Evolutionary conservation across 2,797 vertebrate species (phyloP), one percentile per base, ranked within the genome.

Genomic region (Zenarchopterus dispar): DNA sequence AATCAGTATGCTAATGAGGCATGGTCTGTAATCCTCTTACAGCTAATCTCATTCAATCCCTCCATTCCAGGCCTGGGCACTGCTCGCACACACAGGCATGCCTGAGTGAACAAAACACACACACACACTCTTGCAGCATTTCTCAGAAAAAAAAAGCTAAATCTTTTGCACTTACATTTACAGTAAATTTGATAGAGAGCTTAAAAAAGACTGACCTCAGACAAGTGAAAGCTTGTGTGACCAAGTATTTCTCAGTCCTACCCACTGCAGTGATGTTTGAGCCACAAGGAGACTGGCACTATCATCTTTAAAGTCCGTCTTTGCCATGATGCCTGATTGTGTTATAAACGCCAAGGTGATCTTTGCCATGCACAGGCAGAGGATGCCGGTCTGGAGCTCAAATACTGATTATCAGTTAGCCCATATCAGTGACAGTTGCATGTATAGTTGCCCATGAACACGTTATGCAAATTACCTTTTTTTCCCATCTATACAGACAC

Each of bases 1-100:
- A 89, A 86, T 91, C 88, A 82, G 84, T 91, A 91, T 92, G 90
- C 81, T 91, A 91, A 92, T 92, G 87, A 92, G 84, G 85, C 91
- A 90, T 91, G 81, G 80, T 89, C 86, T 89, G 81, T 92, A 91
- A 92, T 91, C 91, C 89, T 88, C 56, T 92, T 91, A 88, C 69
- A 86, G 68, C 76, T 91, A 92, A 91, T 91, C 91, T 90, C 82
- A 80, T 80, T 81, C 82, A 89, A 81, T 91, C 82, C 89, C 75
- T 70, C 78, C 73, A 79, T 78, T 87, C 89, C 84, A 86, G 75
- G 82, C 80, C 81, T 85, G 81, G 87, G 77, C 87, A 85, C 59
- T 78, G 78, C 81, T 82, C 83, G 68, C 54, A 46, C 73, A 78
- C 22, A 42, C 23, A 21, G 42, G 19, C 43, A 54, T 36, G 36